These are phyloP conservation scores for Pantelozetes paolii DNA, from an alignment of 2,888 invertebrate genomes.

Conservation along the genomic window DNA sequence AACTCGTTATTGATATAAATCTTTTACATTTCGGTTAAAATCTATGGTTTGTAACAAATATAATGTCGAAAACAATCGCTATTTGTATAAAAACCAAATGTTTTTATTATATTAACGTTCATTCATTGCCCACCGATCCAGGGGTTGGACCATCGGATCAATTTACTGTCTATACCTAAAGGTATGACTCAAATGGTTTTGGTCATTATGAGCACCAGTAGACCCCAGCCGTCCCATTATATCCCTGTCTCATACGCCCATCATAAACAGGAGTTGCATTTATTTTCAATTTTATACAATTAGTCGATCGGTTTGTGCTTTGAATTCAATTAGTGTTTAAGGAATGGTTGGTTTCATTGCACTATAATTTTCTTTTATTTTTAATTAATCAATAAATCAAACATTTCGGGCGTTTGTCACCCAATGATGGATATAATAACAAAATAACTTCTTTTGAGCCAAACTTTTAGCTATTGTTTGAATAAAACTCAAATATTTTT, in stretches of 20 bases:
- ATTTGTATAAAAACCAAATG: too few relatives aligned
- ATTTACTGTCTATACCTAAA: background rate
- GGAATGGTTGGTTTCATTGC: background rate
- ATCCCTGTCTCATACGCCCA: background rate
- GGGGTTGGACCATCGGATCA: background rate
- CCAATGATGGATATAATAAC: background rate
- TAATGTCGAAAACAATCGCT: background rate
- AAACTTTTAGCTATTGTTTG: too few relatives aligned
- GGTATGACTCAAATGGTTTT: constrained; percentile 15
- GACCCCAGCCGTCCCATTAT: constrained; percentile 14
- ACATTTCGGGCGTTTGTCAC: background rate
- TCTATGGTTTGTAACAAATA: background rate
- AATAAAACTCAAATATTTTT: too few relatives aligned
- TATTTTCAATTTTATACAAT: background rate
- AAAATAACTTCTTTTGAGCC: background rate
- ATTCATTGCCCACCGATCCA: background rate
- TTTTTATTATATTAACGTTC: too few relatives aligned
- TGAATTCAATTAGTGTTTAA: background rate
- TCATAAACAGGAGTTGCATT: background rate
- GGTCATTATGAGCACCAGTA: background rate
- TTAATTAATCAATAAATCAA: background rate
- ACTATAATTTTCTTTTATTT: constrained; percentile 4
- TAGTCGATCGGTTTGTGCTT: background rate
- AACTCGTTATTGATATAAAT: background rate
- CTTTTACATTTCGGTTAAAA: background rate